Evolutionary conservation across 2,113 vertebrate genomes (phyloP).

Genomic region (Pantherophis guttatus): DNA sequence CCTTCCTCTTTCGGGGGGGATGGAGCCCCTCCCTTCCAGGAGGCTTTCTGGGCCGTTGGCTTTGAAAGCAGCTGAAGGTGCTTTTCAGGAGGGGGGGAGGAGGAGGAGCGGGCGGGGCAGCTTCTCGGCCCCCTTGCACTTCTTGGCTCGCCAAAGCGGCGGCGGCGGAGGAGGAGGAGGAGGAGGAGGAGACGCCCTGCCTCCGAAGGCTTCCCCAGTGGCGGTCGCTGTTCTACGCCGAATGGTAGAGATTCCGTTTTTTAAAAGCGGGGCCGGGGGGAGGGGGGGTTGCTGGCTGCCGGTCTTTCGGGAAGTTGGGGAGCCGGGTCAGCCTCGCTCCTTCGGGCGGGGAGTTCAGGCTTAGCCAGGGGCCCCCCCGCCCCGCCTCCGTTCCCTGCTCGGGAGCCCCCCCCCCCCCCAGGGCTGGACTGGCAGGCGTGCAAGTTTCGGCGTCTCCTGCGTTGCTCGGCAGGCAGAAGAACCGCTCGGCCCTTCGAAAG

Average conservation of each 20-base stretch:
- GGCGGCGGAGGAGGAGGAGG: too few relatives aligned
- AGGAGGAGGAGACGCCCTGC: too few relatives aligned
- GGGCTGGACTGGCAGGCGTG: background rate
- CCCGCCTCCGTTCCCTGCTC: background rate
- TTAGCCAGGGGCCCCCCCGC: background rate
- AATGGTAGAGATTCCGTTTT: background rate
- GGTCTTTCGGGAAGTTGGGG: too few relatives aligned
- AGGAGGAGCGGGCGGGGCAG: background rate
- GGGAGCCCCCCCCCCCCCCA: too few relatives aligned
- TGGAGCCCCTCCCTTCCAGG: conserved; percentile 65
- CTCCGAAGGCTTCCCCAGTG: too few relatives aligned
- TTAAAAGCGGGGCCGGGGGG: background rate
- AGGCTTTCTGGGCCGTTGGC: conserved; percentile 41
- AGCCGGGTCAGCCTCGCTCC: too few relatives aligned
- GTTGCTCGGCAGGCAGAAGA: background rate
- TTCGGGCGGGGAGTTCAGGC: too few relatives aligned
- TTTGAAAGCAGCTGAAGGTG: conserved; percentile 60
- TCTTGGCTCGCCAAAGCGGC: background rate
- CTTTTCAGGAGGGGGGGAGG: background rate
- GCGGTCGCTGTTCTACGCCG: background rate
- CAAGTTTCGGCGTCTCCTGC: background rate
- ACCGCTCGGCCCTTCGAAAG: background rate
- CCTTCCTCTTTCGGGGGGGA: background rate
- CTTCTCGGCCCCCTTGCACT: background rate
- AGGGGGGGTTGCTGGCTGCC: too few relatives aligned